phyloP scores from a whole-genome alignment of 1,140 invertebrate genomes.

The Nephotettix cincticeps region DNA sequence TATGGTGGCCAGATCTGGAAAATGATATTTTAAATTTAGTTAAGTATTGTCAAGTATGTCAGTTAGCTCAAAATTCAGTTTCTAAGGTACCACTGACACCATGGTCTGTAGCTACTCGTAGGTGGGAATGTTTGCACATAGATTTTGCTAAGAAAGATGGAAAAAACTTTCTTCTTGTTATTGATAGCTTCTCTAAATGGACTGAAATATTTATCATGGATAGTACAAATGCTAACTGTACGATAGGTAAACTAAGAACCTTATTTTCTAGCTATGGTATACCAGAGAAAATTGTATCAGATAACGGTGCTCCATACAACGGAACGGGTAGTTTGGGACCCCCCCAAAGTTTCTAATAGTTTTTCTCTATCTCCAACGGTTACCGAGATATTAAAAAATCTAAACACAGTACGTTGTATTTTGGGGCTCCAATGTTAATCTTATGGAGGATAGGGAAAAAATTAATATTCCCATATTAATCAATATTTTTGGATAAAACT shows the following conservation, averaged over 20 bases:
- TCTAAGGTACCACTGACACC: neutral
- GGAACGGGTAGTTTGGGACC: no score
- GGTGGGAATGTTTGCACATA: neutral
- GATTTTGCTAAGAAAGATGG: neutral
- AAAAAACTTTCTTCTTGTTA: neutral
- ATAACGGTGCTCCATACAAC: no score
- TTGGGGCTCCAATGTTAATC: no score
- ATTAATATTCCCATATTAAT: no score
- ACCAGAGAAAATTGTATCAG: neutral
- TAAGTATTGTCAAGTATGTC: neutral
- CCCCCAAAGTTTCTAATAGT: no score
- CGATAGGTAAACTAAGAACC: neutral
- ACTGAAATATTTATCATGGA: no score
- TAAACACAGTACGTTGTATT: no score
- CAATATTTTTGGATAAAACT: no score
- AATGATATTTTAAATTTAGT: neutral
- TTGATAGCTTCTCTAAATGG: neutral
- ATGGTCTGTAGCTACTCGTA: neutral
- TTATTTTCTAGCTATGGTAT: neutral
- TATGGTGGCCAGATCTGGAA: conserved; percentile 38
- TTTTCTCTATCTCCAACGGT: no score
- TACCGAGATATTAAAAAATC: no score
- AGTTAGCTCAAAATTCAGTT: neutral
- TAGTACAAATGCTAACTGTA: neutral
- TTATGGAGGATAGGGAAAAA: no score